Percentiles rank a stretch among this genome's conserved stretches.
Evolutionary conservation across 2,888 invertebrate species (phyloP).

Genomic region (Lithosia quadra): DNA sequence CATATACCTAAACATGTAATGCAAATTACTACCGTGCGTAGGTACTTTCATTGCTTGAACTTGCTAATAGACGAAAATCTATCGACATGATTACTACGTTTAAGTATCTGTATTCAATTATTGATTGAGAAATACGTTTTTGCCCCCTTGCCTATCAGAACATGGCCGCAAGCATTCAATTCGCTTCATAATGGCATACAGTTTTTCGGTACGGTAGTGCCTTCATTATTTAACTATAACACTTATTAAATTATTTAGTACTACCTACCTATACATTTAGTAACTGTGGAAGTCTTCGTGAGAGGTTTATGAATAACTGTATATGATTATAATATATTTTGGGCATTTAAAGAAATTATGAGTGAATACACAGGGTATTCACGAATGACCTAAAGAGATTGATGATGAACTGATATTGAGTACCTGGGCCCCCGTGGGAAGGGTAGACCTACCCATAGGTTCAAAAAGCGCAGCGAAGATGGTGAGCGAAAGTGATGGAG

Average conservation of each 20-base stretch:
- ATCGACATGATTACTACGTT: background rate
- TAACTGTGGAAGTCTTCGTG: background rate
- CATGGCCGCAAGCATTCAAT: slow-evolving; percentile 7
- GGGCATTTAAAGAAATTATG: no score
- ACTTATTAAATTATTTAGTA: background rate
- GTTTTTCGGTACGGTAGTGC: slow-evolving; percentile 1
- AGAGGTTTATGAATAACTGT: background rate
- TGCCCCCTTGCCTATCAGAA: background rate
- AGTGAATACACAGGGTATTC: no score
- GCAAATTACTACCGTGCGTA: background rate
- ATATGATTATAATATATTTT: background rate
- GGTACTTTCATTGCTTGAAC: background rate
- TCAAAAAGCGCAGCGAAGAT: no score
- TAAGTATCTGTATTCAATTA: slow-evolving; percentile 7
- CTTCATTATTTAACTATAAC: background rate
- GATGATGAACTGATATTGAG: no score
- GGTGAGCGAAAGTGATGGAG: no score
- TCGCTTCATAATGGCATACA: slow-evolving; percentile 1
- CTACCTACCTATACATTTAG: background rate
- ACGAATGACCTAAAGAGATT: no score
- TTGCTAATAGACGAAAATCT: background rate
- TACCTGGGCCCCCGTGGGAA: no score
- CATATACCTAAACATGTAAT: background rate
- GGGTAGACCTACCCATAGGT: no score
- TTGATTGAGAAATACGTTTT: slow-evolving; percentile 23